A percentile compares a stretch with the other conserved stretches of the same genome.
phyloP scores from a whole-genome alignment of 2,888 invertebrate species.

The Raillietiella orientalis region DNA sequence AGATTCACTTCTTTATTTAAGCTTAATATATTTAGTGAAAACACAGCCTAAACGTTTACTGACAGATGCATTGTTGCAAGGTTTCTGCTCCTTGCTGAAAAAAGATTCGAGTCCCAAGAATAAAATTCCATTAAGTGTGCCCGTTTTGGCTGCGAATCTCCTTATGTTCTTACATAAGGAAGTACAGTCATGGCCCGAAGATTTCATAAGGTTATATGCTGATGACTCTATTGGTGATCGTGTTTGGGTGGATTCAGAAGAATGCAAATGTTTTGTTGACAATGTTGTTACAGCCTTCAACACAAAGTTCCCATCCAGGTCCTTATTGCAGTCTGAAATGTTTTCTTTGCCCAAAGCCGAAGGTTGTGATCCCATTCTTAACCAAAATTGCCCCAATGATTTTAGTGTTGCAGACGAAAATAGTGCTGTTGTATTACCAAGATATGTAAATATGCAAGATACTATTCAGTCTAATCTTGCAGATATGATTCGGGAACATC shows the following conservation, averaged over 20 bases:
- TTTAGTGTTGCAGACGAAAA: neutral
- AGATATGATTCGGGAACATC: conserved; percentile 58
- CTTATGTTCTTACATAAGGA: conserved; percentile 41
- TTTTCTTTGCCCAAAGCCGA: conserved; percentile 7
- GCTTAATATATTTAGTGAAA: conserved; percentile 45
- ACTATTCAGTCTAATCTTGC: conserved; percentile 43
- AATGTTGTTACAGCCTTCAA: conserved; percentile 60
- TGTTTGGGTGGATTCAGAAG: conserved; percentile 69
- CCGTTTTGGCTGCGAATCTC: conserved; percentile 51
- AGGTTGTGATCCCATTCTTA: conserved; percentile 4
- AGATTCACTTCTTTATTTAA: conserved; percentile 38
- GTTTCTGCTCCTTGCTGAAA: conserved; percentile 40
- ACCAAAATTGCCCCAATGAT: neutral
- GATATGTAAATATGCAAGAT: conserved; percentile 26
- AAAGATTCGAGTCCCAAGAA: conserved; percentile 31
- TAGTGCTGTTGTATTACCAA: conserved; percentile 9
- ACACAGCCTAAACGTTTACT: conserved; percentile 27
- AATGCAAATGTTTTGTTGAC: conserved; percentile 64
- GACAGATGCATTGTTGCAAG: conserved; percentile 13
- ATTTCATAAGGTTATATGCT: conserved; percentile 38
- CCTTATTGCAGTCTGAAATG: conserved; percentile 20
- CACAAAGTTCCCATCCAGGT: conserved; percentile 37
- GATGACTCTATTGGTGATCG: conserved; percentile 81
- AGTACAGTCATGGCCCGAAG: conserved; percentile 61
- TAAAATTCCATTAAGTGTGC: conserved; percentile 43